These are phyloP conservation scores for Coranthus polyacanthus DNA, from an alignment of 2,797 vertebrate species.

Conservation along the genomic window DNA sequence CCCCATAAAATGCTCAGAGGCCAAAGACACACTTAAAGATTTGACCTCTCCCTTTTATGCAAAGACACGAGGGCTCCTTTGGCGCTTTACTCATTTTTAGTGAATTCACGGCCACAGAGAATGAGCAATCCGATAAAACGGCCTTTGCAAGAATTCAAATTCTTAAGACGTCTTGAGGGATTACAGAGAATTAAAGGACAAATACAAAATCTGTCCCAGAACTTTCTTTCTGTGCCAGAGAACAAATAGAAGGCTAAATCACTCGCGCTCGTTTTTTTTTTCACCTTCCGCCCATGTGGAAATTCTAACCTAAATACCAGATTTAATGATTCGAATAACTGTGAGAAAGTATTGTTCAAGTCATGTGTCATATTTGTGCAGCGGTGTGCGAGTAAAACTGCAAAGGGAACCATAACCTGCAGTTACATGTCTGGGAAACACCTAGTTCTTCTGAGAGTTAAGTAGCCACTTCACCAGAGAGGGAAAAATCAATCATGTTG, in stretches of 20 bases:
- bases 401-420: constrained; percentile 6
- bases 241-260: constrained; percentile 10
- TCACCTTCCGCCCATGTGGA: not conserved
- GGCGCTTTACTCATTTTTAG: constrained; percentile 9
- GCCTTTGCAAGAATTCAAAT: constrained; percentile 29
- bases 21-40: constrained; percentile 42
- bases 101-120: constrained; percentile 13
- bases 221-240: constrained; percentile 29
- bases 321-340: constrained; percentile 1
- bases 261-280: not conserved
- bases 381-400: not conserved
- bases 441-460: constrained; percentile 5
- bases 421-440: constrained; percentile 10
- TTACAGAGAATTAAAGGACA: constrained; percentile 55
- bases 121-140: constrained; percentile 17
- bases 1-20: constrained; percentile 16
- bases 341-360: not conserved
- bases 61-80: not conserved
- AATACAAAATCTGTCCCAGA: constrained; percentile 47
- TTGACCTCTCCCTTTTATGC: constrained; percentile 33
- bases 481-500: constrained; percentile 39
- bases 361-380: not conserved
- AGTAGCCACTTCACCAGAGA: constrained; percentile 22
- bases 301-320: constrained; percentile 15
- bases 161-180: constrained; percentile 37